Percentiles rank a stretch among this genome's conserved stretches.
These are phyloP conservation scores for Caenorhabditis doughertyi DNA, from an alignment of 2,888 invertebrate species.

Conservation along the genomic window DNA sequence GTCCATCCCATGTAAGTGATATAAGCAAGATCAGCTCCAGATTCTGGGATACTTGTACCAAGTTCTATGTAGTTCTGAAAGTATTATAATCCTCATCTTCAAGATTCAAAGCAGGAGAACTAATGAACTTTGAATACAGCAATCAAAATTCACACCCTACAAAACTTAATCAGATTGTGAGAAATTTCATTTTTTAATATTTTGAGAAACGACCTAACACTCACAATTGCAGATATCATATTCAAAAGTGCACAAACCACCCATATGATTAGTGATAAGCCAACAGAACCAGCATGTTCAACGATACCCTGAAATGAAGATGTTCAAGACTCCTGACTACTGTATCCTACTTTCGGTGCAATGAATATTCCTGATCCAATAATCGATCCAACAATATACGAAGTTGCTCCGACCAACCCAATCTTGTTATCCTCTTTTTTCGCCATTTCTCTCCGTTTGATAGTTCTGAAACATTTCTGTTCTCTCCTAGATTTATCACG, in stretches of 20 bases:
- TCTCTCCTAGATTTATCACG: conserved; percentile 12
- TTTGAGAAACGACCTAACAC: conserved; percentile 7
- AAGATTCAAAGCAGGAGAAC: too few relatives aligned
- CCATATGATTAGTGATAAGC: conserved; percentile 72
- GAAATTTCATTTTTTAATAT: too few relatives aligned
- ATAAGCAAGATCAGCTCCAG: conserved; percentile 71
- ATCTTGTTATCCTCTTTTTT: conserved; percentile 69
- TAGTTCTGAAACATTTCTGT: too few relatives aligned
- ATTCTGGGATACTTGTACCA: conserved; percentile 71
- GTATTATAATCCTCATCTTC: not conserved
- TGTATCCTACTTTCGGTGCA: conserved; percentile 71
- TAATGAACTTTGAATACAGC: too few relatives aligned
- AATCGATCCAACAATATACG: conserved; percentile 71
- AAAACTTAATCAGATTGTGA: too few relatives aligned
- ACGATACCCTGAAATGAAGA: conserved; percentile 66
- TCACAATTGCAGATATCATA: conserved; percentile 69
- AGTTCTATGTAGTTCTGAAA: conserved; percentile 72
- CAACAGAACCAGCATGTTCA: conserved; percentile 69
- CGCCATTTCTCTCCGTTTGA: conserved; percentile 56
- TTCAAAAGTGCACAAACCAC: conserved; percentile 64
- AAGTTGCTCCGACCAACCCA: conserved; percentile 69
- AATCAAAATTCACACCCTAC: too few relatives aligned
- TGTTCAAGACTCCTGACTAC: not conserved
- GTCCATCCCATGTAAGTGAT: conserved; percentile 72
- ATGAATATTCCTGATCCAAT: conserved; percentile 73